Base-by-base conservation (phyloP, 2,888 invertebrate genomes). In the Mantis religiosa region DNA sequence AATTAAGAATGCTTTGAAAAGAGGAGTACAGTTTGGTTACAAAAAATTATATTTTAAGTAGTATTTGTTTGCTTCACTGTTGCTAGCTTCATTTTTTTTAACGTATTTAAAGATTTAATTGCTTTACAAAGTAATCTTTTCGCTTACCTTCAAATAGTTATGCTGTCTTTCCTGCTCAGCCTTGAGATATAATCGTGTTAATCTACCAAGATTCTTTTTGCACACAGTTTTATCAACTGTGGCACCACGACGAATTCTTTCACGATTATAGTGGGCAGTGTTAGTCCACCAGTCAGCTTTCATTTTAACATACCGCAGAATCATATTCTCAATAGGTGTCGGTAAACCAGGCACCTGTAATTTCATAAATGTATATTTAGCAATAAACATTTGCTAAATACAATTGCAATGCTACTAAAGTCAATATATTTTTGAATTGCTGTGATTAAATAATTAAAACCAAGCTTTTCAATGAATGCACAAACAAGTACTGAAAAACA, bases 201-300 rank as follows among this genome's bases (percentile, higher is more conserved):
- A 94, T n/a, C 99, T 95, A 1, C 99, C 99, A 91, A 99, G 95
- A 94, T 99, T 99, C 94, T 99, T 99, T 94, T 99, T 99, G 93
- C 99, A 99, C 0, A 99, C 99, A 0, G 99, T 99, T 93, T 99
- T 99, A 93, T 99, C 99, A 27, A 99, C 99, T 0, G 99, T 99
- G 87, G 99, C 99, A n/a, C 99, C 99, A 91, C 99, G 96, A 4
- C 99, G 96, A 91, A 99, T 99, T 92, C 99, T 95, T 93, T 99
- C 99, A 83, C 99, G 95, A 94, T 99, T 99, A 94, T 99, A 99
- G 93, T 99, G 99, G 0, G 99, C 99, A 0, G 99, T 99, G 93
- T 99, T 99, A 0, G 99, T 99, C 99, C 99, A 99, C 99, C 99
- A 99, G 93, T 99, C 99, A 0, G 99, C 99, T 93, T 99, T 99